These are phyloP conservation scores for Gallinago jamesoni DNA, from an alignment of 2,113 vertebrate species.

Conservation along the genomic window DNA sequence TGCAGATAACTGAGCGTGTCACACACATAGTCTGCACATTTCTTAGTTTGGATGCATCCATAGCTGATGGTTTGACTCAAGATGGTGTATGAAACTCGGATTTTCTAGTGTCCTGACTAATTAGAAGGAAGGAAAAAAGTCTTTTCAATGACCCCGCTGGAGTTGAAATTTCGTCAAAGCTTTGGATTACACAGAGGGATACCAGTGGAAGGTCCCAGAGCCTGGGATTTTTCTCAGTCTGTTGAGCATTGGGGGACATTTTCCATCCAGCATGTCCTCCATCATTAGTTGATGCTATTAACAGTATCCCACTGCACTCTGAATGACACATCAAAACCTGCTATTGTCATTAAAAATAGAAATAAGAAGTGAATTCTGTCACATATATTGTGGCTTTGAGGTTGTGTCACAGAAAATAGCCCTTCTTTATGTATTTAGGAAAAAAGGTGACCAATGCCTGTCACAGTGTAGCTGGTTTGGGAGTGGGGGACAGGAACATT, in stretches of 20 bases:
- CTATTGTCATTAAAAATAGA: not conserved
- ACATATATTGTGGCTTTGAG: not conserved
- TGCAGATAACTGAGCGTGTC: rapidly evolving
- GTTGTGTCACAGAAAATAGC: not conserved
- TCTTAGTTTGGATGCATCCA: rapidly evolving
- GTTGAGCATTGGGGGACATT: rapidly evolving
- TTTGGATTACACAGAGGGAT: not conserved
- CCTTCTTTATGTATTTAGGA: not conserved
- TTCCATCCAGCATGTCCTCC: not conserved
- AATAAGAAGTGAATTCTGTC: not conserved
- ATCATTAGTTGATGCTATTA: not conserved
- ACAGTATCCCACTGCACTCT: not conserved
- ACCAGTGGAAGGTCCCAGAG: not conserved
- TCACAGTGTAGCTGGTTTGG: not conserved
- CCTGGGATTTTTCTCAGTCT: not conserved
- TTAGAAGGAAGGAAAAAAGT: not conserved
- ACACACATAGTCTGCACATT: rapidly evolving
- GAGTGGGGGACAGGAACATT: not conserved
- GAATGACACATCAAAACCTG: not conserved
- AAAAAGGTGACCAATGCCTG: rapidly evolving
- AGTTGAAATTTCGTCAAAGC: not conserved
- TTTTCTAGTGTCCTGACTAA: not conserved
- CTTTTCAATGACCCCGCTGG: not conserved
- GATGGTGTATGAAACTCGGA: not conserved
- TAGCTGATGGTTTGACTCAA: not conserved